A percentile compares a stretch with the other conserved stretches of the same genome.
Evolutionary conservation across 2,888 invertebrate genomes (phyloP).

Genomic region (Oligia fasciuncula): DNA sequence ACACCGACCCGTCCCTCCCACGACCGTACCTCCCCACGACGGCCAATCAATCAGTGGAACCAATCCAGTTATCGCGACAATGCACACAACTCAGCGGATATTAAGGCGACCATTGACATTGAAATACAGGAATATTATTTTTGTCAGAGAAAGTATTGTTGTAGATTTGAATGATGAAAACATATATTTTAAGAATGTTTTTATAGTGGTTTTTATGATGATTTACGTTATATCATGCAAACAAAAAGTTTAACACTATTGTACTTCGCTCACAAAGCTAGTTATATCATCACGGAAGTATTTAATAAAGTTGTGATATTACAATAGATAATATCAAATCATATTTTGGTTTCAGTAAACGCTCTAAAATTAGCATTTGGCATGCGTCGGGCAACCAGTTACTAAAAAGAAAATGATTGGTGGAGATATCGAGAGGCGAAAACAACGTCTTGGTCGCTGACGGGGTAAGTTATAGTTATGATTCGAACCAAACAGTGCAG

Average conservation of each 20-base stretch:
- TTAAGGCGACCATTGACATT: slow-evolving; percentile 29
- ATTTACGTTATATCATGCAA: not conserved
- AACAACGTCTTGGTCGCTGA: slow-evolving; percentile 48
- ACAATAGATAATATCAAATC: slow-evolving; percentile 3
- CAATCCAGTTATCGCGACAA: slow-evolving; percentile 66
- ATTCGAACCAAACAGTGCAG: slow-evolving; percentile 53
- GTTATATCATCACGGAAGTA: not conserved
- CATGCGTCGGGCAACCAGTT: not conserved
- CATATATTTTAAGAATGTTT: not conserved
- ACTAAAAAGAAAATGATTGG: slow-evolving; percentile 4
- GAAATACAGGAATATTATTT: slow-evolving; percentile 24
- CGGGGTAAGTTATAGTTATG: slow-evolving; percentile 58
- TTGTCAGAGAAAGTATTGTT: not conserved
- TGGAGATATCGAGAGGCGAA: slow-evolving; percentile 44
- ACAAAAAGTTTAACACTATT: not conserved
- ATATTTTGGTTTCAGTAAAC: not conserved
- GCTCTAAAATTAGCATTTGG: slow-evolving; percentile 48
- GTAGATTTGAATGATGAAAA: not conserved
- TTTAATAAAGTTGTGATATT: not conserved
- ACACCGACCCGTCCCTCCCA: slow-evolving; percentile 39
- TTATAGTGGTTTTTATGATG: not conserved
- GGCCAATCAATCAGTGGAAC: slow-evolving; percentile 71
- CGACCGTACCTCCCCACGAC: slow-evolving; percentile 31
- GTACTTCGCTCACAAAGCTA: not conserved
- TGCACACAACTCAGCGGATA: slow-evolving; percentile 45